These are phyloP conservation scores for Myrmophylax atrothorax DNA, from an alignment of 2,113 vertebrate genomes.

Conservation along the genomic window DNA sequence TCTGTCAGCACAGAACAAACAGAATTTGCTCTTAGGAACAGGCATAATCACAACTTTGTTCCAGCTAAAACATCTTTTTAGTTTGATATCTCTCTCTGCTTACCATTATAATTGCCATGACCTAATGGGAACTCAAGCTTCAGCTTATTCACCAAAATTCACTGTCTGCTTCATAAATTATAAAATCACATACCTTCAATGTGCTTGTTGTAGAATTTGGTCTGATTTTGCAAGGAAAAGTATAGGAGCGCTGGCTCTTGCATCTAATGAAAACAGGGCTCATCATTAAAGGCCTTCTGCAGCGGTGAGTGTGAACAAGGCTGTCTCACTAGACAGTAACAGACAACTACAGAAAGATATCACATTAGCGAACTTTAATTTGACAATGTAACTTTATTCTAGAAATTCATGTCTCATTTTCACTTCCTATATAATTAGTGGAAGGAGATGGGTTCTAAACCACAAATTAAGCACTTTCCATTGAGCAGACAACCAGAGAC, in stretches of 20 bases:
- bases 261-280: background rate
- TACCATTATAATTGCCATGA: background rate
- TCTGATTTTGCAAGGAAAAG: background rate
- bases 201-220: background rate
- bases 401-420: background rate
- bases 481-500: background rate
- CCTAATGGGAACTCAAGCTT: background rate
- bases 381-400: background rate
- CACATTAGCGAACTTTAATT: background rate
- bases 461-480: background rate
- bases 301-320: background rate
- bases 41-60: background rate
- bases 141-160: background rate
- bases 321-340: background rate
- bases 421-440: background rate
- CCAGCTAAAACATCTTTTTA: background rate
- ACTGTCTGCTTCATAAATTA: background rate
- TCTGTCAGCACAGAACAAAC: background rate
- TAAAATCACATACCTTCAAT: background rate
- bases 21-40: background rate
- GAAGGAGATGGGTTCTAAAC: background rate
- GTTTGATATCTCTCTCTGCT: background rate
- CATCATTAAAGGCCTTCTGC: background rate
- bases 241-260: background rate
- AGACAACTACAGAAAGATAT: accelerated